These are phyloP conservation scores for Lepidurus arcticus DNA, from an alignment of 1,140 invertebrate genomes.

Conservation along the genomic window DNA sequence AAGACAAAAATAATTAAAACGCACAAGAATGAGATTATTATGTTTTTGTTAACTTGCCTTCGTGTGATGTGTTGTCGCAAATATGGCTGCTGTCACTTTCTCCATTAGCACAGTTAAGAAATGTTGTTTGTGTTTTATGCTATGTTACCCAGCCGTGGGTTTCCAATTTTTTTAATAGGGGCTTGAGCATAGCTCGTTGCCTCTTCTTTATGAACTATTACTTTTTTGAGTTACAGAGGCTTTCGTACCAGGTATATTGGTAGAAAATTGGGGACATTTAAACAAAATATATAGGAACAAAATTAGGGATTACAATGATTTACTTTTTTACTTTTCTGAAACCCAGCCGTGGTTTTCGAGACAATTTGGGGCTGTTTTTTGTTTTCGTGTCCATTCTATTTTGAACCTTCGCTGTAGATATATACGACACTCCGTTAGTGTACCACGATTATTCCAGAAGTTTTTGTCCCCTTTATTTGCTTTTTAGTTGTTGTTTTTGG, in stretches of 20 bases:
- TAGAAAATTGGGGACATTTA: too few relatives aligned
- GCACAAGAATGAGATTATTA: neutral
- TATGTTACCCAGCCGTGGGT: neutral
- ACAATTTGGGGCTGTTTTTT: neutral
- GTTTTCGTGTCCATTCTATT: neutral
- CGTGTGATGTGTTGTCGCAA: neutral
- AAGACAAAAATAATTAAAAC: too few relatives aligned
- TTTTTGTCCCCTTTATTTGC: neutral
- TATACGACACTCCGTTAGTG: neutral
- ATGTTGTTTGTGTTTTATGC: neutral
- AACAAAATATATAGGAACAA: too few relatives aligned
- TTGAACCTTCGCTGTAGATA: neutral
- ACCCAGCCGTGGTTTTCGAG: neutral
- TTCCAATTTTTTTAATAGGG: too few relatives aligned
- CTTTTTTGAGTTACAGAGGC: too few relatives aligned
- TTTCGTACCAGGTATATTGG: too few relatives aligned
- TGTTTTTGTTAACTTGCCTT: neutral
- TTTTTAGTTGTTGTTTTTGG: neutral
- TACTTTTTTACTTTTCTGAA: too few relatives aligned
- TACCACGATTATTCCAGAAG: neutral
- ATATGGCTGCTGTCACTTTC: neutral
- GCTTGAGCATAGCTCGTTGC: too few relatives aligned
- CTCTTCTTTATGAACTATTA: too few relatives aligned
- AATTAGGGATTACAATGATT: too few relatives aligned
- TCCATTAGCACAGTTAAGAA: neutral